Base-by-base conservation (phyloP, 2,888 invertebrate genomes). In the Cheilosia scutellata region DNA sequence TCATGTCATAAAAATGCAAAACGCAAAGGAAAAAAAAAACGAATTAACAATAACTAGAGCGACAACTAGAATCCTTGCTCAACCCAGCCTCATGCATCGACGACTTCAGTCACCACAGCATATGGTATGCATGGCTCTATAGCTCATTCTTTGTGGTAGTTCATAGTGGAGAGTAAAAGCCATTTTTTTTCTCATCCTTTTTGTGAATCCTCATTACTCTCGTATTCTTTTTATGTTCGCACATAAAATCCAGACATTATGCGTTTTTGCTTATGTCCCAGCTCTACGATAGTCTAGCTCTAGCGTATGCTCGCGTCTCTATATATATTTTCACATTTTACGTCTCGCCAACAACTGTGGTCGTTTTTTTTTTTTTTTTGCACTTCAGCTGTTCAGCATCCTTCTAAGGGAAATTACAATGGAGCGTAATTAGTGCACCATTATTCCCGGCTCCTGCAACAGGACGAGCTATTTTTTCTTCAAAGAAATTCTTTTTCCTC, bases 351-450 rank as follows among this genome's bases (percentile, higher is more conserved):
- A 33, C 33, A 29, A 25, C 20, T 27, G 13, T 25, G 25, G 27
- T 25, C 11, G 16, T 5, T 58, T 57, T 57, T 27, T 47, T 55
- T 66, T n/a, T n/a, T n/a, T n/a, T 78, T 71, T n/a, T 31, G 20
- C 44, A 55, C 63, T 62, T 42, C 11, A 37, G 37, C 25, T 20
- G 20, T 20, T 20, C 20, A 57, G 42, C 77, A 27, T 70, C 79
- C 40, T 79, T 82, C 40, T 25, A 51, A 53, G 40, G 42, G 37
- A 75, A 57, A 68, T 70, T 78, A 63, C 58, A 84, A 79, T 58
- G 74, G 58, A 63, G 63, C 20, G 79, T 79, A 84, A 84, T 84
- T 79, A 84, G 79, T 79, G 84, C 68, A 72, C 63, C 31, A 75
- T 75, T 79, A 75, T 79, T 65, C 55, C 49, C 33, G 66, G 60